Evolutionary conservation across 2,797 vertebrate genomes (phyloP).

Genomic region (Leptoclinus maculatus): DNA sequence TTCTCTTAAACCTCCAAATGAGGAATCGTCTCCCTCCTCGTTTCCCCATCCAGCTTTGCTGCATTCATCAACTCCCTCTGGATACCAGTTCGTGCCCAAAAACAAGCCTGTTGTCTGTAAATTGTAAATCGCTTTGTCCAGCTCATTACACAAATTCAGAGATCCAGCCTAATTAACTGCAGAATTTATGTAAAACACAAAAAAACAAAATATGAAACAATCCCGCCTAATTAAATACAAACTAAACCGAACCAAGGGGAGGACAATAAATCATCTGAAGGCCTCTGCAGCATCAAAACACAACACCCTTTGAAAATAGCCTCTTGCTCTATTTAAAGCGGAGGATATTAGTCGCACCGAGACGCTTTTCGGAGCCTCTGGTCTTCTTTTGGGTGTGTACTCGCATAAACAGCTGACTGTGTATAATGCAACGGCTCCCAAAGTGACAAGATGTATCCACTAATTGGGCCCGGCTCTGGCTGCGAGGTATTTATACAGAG

Average conservation of each 20-base stretch:
- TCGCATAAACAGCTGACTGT: conserved; percentile 51
- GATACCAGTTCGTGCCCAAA: not conserved
- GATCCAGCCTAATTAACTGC: conserved; percentile 33
- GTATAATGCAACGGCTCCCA: conserved; percentile 16
- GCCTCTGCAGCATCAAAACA: conserved; percentile 9
- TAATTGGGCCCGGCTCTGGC: conserved; percentile 56
- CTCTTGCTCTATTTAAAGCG: conserved; percentile 7
- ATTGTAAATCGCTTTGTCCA: conserved; percentile 10
- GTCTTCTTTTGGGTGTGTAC: conserved; percentile 18
- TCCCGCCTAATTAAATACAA: conserved; percentile 9
- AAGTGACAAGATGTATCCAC: conserved; percentile 34
- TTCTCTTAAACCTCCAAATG: no score
- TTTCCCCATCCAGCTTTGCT: not conserved
- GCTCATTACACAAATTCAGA: conserved; percentile 24
- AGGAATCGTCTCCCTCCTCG: not conserved
- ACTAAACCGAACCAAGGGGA: not conserved
- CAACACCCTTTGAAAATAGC: not conserved
- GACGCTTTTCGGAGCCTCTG: not conserved
- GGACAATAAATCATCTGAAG: conserved; percentile 7
- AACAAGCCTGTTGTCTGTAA: not conserved
- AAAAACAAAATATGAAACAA: conserved; percentile 2
- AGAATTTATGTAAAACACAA: conserved; percentile 26
- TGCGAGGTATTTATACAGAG: conserved; percentile 31
- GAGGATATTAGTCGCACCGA: not conserved
- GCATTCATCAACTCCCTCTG: conserved; percentile 15